Evolutionary conservation across 30 jellyfish, hydroid and myxozoan species (phyloP).

Genomic region (Rhopilema esculentum): DNA sequence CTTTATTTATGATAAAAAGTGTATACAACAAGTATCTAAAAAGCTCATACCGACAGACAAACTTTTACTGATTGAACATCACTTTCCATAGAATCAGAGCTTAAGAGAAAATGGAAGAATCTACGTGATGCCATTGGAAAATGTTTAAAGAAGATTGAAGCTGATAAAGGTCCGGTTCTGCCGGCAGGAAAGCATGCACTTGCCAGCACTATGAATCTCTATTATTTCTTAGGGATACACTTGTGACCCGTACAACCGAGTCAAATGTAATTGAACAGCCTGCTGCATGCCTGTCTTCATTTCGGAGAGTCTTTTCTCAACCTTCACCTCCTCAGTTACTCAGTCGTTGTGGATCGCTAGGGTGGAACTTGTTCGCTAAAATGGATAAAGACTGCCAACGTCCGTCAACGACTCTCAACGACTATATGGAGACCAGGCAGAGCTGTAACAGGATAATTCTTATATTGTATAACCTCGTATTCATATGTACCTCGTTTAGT

Average conservation of each 20-base stretch:
- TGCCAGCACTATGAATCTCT: constrained; percentile 27
- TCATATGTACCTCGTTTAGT: too few species aligned
- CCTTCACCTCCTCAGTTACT: background rate
- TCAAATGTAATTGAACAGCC: constrained; percentile 2
- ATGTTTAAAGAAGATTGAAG: constrained; percentile 41
- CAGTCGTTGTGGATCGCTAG: too few species aligned
- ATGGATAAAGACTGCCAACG: too few species aligned
- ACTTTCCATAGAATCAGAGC: constrained; percentile 16
- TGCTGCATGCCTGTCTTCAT: constrained; percentile 1
- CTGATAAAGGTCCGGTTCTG: constrained; percentile 16
- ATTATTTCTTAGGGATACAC: constrained; percentile 17
- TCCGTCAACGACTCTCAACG: too few species aligned
- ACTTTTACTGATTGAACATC: background rate
- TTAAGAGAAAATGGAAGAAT: constrained; percentile 36
- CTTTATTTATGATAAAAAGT: too few species aligned
- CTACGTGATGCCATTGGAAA: constrained; percentile 34
- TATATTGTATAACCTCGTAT: too few species aligned
- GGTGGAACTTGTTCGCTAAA: too few species aligned
- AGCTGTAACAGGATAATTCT: too few species aligned
- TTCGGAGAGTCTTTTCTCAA: constrained; percentile 4
- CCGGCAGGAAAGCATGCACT: constrained; percentile 2
- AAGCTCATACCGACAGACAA: background rate
- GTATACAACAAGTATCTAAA: too few species aligned
- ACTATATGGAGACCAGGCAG: too few species aligned
- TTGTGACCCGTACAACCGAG: constrained; percentile 12